These are phyloP conservation scores for Eclectus roratus DNA, from an alignment of 2,113 vertebrate species.

Conservation along the genomic window DNA sequence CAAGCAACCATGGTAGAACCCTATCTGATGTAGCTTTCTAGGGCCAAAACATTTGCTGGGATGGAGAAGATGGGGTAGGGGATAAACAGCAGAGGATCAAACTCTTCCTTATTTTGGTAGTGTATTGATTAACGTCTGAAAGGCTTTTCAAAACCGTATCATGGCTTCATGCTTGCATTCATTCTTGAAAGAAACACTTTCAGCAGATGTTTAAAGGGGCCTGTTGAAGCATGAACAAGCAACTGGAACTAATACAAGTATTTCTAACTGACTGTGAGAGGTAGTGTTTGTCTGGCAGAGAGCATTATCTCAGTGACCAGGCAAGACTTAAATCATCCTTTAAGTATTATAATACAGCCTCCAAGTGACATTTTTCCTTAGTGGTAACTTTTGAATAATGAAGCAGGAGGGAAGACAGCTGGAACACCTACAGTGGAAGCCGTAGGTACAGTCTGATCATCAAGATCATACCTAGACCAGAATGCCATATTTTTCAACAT, in stretches of 20 bases:
- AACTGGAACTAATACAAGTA: not conserved
- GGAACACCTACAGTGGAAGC: not conserved
- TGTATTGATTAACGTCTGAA: not conserved
- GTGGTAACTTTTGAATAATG: not conserved
- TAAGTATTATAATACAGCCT: not conserved
- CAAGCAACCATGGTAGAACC: not conserved
- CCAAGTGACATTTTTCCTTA: not conserved
- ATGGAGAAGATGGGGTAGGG: not conserved
- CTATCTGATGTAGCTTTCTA: not conserved
- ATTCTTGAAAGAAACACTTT: not conserved
- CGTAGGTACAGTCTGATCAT: not conserved
- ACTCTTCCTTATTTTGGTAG: not conserved
- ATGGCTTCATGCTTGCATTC: fast-evolving
- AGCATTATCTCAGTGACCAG: not conserved
- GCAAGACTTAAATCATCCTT: not conserved
- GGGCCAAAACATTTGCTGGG: not conserved
- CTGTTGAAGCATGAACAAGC: not conserved
- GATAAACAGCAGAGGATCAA: not conserved
- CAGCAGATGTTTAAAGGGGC: not conserved
- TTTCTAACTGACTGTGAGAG: not conserved
- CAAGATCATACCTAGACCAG: not conserved
- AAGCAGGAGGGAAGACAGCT: not conserved
- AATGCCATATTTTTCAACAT: not conserved
- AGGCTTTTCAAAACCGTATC: not conserved
- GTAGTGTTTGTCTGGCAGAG: not conserved